Percentiles rank a stretch among this genome's conserved stretches.
Evolutionary conservation across 2,797 vertebrate genomes (phyloP).

Genomic region (Zenarchopterus dispar): DNA sequence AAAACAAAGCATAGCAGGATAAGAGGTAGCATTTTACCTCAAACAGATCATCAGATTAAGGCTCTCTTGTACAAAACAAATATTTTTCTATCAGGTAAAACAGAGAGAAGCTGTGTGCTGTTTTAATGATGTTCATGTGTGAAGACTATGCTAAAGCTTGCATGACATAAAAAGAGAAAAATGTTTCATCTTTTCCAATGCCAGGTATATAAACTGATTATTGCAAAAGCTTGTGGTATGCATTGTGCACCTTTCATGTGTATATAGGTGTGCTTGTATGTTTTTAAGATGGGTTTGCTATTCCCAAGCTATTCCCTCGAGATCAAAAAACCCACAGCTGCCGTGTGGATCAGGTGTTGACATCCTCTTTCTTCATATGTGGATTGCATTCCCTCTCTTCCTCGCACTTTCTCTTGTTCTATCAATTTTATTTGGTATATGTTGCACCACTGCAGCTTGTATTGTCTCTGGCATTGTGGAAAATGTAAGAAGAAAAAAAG

Average conservation of each 20-base stretch:
- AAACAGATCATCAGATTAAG: conserved; percentile 10
- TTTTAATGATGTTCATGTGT: conserved; percentile 19
- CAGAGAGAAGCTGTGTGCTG: neutral
- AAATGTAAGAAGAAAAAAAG: no score
- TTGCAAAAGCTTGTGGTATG: neutral
- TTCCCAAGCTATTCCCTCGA: conserved; percentile 46
- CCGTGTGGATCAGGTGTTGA: conserved; percentile 59
- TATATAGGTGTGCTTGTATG: conserved; percentile 7
- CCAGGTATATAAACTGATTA: conserved; percentile 3
- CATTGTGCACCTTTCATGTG: neutral
- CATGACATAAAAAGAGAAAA: conserved; percentile 10
- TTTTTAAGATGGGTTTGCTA: conserved; percentile 42
- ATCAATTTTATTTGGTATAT: no score
- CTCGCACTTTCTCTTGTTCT: conserved; percentile 16
- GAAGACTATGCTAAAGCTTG: conserved; percentile 3
- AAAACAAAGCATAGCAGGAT: conserved; percentile 9
- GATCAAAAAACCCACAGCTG: conserved; percentile 57
- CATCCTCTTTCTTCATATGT: conserved; percentile 41
- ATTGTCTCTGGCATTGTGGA: no score
- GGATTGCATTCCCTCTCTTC: conserved; percentile 37
- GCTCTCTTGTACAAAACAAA: conserved; percentile 4
- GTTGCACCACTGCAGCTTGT: no score
- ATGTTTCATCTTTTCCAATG: conserved; percentile 14
- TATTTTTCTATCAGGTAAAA: neutral
- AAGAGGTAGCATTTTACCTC: neutral